A percentile compares a stretch with the other conserved stretches of the same genome.
Evolutionary conservation across 1,140 invertebrate species (phyloP).

Genomic region (Charaxes varanes): DNA sequence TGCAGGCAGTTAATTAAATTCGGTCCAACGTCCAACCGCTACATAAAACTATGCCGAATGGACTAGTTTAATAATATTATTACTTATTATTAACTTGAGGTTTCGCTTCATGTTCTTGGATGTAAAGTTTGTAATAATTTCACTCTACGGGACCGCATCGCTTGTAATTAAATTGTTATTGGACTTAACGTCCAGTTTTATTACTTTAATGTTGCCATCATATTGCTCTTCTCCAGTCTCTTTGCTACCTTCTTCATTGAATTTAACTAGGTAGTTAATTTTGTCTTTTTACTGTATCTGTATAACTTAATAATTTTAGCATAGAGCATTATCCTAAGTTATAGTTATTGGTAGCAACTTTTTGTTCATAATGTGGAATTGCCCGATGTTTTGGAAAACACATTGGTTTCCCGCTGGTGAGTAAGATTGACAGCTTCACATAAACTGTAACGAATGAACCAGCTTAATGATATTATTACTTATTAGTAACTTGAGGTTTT

Average conservation of each 20-base stretch:
- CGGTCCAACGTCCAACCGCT: constrained; percentile 42
- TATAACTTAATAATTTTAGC: too few relatives aligned
- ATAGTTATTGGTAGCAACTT: too few relatives aligned
- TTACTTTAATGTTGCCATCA: too few relatives aligned
- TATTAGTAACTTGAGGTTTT: constrained; percentile 25
- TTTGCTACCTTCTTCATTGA: too few relatives aligned
- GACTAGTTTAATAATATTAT: constrained; percentile 46
- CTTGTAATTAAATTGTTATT: constrained; percentile 1
- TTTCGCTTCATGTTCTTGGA: constrained; percentile 13
- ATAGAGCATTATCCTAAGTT: too few relatives aligned
- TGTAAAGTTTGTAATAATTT: constrained; percentile 18
- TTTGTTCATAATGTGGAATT: too few relatives aligned
- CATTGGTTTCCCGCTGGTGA: too few relatives aligned
- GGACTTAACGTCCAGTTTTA: not conserved
- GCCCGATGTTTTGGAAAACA: too few relatives aligned
- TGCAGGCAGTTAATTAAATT: constrained; percentile 62
- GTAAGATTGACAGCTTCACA: constrained; percentile 45
- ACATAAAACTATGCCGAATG: constrained; percentile 57
- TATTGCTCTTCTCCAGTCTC: not conserved
- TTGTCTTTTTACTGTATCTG: too few relatives aligned
- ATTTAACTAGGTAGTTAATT: too few relatives aligned
- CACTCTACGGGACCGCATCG: not conserved
- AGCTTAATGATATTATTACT: constrained; percentile 46
- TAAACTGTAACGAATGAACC: constrained; percentile 52
- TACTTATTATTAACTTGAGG: constrained; percentile 28